Percentiles rank a stretch among this genome's conserved stretches.
Evolutionary conservation across 2,888 invertebrate species (phyloP).

Genomic region (Seira sanloemensis): DNA sequence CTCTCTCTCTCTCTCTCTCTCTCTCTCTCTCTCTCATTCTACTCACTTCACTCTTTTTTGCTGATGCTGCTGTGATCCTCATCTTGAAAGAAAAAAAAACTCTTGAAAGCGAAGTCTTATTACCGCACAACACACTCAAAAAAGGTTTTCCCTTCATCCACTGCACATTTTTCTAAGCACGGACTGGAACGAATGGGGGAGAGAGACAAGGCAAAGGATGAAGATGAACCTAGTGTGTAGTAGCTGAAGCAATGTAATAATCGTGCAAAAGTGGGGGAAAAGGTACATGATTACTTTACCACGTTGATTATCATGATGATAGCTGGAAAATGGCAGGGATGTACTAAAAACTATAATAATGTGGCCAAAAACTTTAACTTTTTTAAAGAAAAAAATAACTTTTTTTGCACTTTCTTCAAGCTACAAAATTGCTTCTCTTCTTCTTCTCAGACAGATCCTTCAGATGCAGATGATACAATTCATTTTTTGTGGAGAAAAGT

Average conservation of each 20-base stretch:
- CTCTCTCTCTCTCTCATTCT: constrained; percentile 8
- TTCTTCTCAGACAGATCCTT: neutral
- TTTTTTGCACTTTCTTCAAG: constrained; percentile 22
- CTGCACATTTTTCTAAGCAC: constrained; percentile 18
- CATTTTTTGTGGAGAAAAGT: constrained; percentile 13
- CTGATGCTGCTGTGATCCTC: constrained; percentile 30
- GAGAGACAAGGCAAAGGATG: constrained; percentile 16
- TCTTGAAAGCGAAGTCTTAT: constrained; percentile 26
- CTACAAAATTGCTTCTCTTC: neutral
- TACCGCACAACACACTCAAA: constrained; percentile 23
- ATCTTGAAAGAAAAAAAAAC: constrained; percentile 18
- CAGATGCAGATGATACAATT: neutral
- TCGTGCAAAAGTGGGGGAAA: neutral
- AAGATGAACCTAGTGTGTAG: neutral
- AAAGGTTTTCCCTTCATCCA: constrained; percentile 1
- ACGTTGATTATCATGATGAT: constrained; percentile 35
- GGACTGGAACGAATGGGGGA: constrained; percentile 51
- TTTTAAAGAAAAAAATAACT: neutral
- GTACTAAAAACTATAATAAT: neutral
- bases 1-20: neutral
- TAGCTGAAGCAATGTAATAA: neutral
- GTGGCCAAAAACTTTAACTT: neutral
- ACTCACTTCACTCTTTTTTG: constrained; percentile 1
- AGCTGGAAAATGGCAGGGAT: constrained; percentile 10
- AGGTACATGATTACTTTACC: neutral